Conservation (phyloP, 2,888 invertebrate genomes). For the Athalia circularis region DNA sequence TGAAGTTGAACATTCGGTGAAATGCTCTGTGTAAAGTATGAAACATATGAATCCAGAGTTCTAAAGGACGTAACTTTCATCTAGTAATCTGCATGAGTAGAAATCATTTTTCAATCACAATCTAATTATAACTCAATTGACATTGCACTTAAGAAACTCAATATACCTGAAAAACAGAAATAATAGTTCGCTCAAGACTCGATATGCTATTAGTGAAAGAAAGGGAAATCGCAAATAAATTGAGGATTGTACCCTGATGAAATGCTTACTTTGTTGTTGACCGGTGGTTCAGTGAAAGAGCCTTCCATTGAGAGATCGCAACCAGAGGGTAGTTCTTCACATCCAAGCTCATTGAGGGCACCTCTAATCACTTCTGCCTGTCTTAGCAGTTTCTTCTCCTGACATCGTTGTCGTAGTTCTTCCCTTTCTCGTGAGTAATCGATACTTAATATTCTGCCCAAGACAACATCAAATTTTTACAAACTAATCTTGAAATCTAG, state of each 20-base stretch:
- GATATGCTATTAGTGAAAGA: too few relatives aligned
- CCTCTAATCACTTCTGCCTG: conserved; percentile 89
- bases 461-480: conserved; percentile 40
- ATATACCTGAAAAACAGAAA: too few relatives aligned
- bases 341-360: conserved; percentile 90
- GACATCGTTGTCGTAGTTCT: conserved; percentile 87
- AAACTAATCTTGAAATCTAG: conserved; percentile 33
- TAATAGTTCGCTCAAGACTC: too few relatives aligned
- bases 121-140: too few relatives aligned
- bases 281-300: conserved; percentile 68
- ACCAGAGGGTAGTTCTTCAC: conserved; percentile 91
- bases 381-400: conserved; percentile 88
- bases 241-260: background rate
- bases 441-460: conserved; percentile 61
- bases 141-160: too few relatives aligned
- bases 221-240: background rate
- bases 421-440: conserved; percentile 75
- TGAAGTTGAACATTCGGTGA: conserved; percentile 30
- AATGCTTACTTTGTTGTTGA: conserved; percentile 64
- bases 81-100: too few relatives aligned
- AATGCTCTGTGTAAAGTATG: conserved; percentile 4
- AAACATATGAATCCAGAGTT: too few relatives aligned
- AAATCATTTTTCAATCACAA: too few relatives aligned
- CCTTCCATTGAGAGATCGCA: conserved; percentile 81
- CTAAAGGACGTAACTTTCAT: too few relatives aligned